phyloP scores from a whole-genome alignment of 2,797 vertebrate genomes.

The Atherinosoma microstoma region DNA sequence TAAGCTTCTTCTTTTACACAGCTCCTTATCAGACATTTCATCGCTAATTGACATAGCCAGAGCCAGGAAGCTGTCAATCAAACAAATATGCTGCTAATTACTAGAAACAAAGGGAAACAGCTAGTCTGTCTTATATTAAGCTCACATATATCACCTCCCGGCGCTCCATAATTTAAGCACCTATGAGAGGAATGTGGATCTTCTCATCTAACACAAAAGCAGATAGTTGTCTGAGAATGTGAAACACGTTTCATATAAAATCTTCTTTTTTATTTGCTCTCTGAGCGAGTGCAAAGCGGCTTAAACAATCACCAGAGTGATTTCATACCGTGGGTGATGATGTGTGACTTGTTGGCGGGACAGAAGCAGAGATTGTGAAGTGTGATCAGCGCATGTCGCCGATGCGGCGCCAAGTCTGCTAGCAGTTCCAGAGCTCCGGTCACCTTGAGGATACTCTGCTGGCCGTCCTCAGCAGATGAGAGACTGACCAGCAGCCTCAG shows the following conservation, averaged over 20 bases:
- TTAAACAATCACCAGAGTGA: no score
- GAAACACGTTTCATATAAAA: not conserved
- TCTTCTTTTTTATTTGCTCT: not conserved
- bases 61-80: not conserved
- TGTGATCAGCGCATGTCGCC: constrained; percentile 85
- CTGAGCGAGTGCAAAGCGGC: not conserved
- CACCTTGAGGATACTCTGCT: constrained; percentile 91
- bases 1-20: no score
- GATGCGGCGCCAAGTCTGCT: constrained; percentile 86
- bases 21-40: no score
- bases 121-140: no score
- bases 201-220: not conserved
- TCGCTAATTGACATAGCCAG: not conserved
- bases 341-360: constrained; percentile 88
- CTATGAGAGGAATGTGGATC: not conserved
- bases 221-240: not conserved
- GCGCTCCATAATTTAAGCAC: no score
- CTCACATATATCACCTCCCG: no score
- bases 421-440: constrained; percentile 90
- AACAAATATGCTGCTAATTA: no score
- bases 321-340: constrained; percentile 89
- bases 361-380: constrained; percentile 96
- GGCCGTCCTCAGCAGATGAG: constrained; percentile 91
- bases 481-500: constrained; percentile 90
- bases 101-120: no score